A percentile compares a stretch with the other conserved stretches of the same genome.
These are phyloP conservation scores for Timema cristinae DNA, from an alignment of 2,888 invertebrate species.

Conservation along the genomic window DNA sequence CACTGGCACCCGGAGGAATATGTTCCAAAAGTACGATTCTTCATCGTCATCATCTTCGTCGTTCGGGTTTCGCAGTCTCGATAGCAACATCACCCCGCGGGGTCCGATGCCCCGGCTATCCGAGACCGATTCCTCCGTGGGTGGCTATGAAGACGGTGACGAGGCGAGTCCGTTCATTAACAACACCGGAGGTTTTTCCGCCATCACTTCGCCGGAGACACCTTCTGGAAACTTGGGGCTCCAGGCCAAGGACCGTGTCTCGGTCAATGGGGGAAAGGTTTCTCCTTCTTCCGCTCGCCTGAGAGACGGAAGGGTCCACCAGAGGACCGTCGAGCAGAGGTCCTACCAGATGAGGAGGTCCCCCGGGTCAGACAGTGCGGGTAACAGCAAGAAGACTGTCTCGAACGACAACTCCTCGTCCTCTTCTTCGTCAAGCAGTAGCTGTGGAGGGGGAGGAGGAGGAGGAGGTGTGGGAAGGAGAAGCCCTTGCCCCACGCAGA, in stretches of 20 bases:
- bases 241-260: slow-evolving; percentile 23
- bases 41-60: slow-evolving; percentile 51
- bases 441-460: slow-evolving; percentile 26
- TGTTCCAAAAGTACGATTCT: slow-evolving; percentile 51
- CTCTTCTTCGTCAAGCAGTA: slow-evolving; percentile 40
- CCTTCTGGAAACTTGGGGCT: slow-evolving; percentile 21
- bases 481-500: slow-evolving; percentile 14
- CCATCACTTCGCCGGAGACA: slow-evolving; percentile 27
- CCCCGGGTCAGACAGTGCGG: slow-evolving; percentile 40
- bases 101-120: slow-evolving; percentile 47
- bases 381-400: slow-evolving; percentile 40
- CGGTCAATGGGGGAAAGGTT: slow-evolving; percentile 35
- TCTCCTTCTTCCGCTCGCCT: slow-evolving; percentile 33
- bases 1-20: slow-evolving; percentile 52
- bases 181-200: slow-evolving; percentile 27
- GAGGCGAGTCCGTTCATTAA: slow-evolving; percentile 46
- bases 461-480: not conserved
- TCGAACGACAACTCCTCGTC: slow-evolving; percentile 38
- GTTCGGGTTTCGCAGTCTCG: slow-evolving; percentile 61
- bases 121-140: slow-evolving; percentile 48
- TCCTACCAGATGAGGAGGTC: slow-evolving; percentile 36
- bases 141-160: slow-evolving; percentile 52
- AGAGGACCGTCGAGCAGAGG: slow-evolving; percentile 15
- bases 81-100: slow-evolving; percentile 50
- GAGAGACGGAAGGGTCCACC: slow-evolving; percentile 25